phyloP scores from a whole-genome alignment of 2,797 vertebrate species.

The Mormyrops boulengeri region DNA sequence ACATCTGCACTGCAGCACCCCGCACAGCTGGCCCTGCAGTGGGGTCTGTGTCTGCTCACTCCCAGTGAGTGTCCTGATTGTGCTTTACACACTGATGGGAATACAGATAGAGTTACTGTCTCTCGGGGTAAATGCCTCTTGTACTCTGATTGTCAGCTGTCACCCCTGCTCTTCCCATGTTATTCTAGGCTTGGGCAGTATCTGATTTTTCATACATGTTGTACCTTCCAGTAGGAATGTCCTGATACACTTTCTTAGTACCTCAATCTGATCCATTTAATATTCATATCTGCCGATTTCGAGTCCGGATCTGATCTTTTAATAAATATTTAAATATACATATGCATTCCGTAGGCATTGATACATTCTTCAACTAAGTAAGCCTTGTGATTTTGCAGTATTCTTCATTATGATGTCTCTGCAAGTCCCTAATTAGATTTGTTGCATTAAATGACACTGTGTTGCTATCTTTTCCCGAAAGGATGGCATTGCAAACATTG shows the following conservation, averaged over 20 bases:
- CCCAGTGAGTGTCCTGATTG: neutral
- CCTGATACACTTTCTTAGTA: neutral
- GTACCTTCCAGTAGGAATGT: neutral
- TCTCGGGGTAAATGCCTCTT: neutral
- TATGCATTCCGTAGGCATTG: neutral
- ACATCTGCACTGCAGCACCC: neutral
- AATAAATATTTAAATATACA: neutral
- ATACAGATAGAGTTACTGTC: neutral
- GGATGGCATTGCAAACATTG: neutral
- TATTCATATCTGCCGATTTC: neutral
- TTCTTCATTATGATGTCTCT: neutral
- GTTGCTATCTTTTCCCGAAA: neutral
- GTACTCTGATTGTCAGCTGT: neutral
- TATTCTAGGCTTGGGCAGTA: neutral
- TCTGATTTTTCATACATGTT: neutral
- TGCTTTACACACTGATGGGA: neutral
- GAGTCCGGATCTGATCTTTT: neutral
- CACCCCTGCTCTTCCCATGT: neutral
- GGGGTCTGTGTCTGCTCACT: neutral
- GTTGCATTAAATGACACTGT: neutral
- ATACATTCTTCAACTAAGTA: neutral
- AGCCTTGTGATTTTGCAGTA: neutral
- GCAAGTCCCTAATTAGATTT: neutral
- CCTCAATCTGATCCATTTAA: neutral
- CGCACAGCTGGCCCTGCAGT: neutral